Conservation (phyloP, 1,140 invertebrate species). For the Bactericera cockerelli region DNA sequence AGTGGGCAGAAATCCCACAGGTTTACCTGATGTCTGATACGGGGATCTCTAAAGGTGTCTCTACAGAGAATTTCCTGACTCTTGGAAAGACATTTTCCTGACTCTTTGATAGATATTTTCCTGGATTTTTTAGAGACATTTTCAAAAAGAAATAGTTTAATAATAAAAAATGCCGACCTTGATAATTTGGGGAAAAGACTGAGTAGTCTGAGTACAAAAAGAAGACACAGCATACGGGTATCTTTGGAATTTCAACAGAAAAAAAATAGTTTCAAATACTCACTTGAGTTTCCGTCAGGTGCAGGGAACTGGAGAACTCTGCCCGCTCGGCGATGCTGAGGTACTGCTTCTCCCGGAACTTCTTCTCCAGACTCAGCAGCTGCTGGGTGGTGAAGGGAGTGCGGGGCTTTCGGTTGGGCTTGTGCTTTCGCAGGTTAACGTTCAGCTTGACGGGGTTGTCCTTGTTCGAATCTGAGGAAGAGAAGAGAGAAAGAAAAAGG, state of each 20-base stretch:
- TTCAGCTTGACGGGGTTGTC: slow-evolving; percentile 68
- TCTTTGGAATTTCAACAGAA: no score
- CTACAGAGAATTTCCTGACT: no score
- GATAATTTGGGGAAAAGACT: no score
- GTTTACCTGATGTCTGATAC: not conserved
- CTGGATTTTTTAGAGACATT: no score
- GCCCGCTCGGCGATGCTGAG: slow-evolving; percentile 90
- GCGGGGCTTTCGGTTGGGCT: slow-evolving; percentile 90
- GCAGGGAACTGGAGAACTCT: slow-evolving; percentile 84
- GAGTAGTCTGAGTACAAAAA: no score
- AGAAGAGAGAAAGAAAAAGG: slow-evolving; percentile 7
- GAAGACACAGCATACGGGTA: no score
- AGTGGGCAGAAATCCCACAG: not conserved
- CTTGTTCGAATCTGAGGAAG: slow-evolving; percentile 29
- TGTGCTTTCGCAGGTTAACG: slow-evolving; percentile 86
- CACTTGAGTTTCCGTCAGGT: slow-evolving; percentile 88
- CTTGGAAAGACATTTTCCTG: no score
- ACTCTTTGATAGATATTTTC: no score
- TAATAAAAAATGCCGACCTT: no score
- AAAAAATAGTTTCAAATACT: no score
- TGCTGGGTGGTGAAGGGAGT: slow-evolving; percentile 97
- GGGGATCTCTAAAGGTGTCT: no score
- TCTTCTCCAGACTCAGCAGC: slow-evolving; percentile 81
- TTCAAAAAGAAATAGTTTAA: no score
- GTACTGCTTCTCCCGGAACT: slow-evolving; percentile 93